Evolutionary conservation across 2,797 vertebrate species (phyloP).

Genomic region (Iguana delicatissima): DNA sequence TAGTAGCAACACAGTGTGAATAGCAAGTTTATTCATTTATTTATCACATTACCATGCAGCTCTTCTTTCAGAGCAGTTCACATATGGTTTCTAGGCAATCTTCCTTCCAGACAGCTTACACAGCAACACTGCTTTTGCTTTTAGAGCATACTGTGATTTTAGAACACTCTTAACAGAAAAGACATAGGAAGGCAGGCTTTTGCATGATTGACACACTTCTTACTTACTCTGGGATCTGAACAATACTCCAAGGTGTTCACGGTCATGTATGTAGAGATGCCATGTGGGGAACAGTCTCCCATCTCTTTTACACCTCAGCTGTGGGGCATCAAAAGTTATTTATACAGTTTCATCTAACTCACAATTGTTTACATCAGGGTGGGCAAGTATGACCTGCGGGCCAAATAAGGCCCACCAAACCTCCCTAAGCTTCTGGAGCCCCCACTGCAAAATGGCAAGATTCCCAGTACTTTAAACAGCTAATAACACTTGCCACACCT

Average conservation of each 20-base stretch:
- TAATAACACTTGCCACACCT: no score
- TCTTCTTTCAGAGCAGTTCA: background rate
- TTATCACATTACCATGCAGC: background rate
- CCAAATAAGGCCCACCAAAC: no score
- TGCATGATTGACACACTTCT: background rate
- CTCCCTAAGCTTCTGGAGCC: no score
- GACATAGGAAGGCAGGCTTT: background rate
- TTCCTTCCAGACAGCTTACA: background rate
- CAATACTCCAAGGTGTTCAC: background rate
- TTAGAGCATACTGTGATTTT: background rate
- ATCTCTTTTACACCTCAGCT: background rate
- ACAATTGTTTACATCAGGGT: background rate
- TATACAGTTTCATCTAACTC: background rate
- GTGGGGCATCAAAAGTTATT: no score
- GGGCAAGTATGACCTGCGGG: no score
- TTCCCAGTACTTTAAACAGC: no score
- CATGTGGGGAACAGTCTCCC: no score
- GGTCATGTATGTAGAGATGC: background rate
- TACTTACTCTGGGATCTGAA: background rate
- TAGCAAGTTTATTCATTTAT: slow-evolving; percentile 26
- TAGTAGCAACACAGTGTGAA: background rate
- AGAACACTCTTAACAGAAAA: background rate
- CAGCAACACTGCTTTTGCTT: background rate
- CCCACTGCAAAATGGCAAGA: no score
- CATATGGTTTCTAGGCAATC: background rate